These are phyloP conservation scores for Lophotriccus pileatus DNA, from an alignment of 2,797 vertebrate species.

Conservation along the genomic window DNA sequence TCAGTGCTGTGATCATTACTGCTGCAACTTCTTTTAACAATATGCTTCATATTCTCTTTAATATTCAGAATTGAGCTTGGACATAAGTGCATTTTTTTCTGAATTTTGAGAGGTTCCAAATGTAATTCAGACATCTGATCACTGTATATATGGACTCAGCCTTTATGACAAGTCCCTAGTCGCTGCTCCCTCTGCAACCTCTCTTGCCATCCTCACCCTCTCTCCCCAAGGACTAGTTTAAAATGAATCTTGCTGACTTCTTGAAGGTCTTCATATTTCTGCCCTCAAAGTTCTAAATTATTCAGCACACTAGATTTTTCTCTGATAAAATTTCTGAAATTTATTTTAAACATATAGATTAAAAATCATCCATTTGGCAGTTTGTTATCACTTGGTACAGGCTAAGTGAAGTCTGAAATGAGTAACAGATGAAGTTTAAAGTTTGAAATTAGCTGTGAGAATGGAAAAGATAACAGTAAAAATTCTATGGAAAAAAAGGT, in stretches of 20 bases:
- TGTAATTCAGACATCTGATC: neutral
- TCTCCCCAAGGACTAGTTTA: neutral
- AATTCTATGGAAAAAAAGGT: neutral
- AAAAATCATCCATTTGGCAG: neutral
- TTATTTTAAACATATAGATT: neutral
- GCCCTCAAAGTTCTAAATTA: neutral
- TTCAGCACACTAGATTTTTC: rapidly evolving
- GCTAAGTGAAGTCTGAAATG: neutral
- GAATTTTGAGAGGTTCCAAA: neutral
- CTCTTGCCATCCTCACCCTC: neutral
- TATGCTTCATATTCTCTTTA: neutral
- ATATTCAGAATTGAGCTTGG: neutral
- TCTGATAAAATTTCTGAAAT: neutral
- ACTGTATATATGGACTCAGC: neutral
- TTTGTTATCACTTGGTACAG: neutral
- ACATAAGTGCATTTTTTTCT: neutral
- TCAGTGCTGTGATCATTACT: neutral
- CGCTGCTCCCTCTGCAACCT: neutral
- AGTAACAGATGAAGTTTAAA: neutral
- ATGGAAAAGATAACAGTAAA: neutral
- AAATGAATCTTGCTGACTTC: neutral
- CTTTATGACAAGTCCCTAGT: neutral
- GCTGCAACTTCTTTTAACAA: neutral
- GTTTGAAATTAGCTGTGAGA: neutral
- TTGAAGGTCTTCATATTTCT: neutral